Evolutionary conservation across 2,888 invertebrate genomes (phyloP), one percentile per base, ranked within the genome.

Genomic region (Cylindroiulus punctatus): DNA sequence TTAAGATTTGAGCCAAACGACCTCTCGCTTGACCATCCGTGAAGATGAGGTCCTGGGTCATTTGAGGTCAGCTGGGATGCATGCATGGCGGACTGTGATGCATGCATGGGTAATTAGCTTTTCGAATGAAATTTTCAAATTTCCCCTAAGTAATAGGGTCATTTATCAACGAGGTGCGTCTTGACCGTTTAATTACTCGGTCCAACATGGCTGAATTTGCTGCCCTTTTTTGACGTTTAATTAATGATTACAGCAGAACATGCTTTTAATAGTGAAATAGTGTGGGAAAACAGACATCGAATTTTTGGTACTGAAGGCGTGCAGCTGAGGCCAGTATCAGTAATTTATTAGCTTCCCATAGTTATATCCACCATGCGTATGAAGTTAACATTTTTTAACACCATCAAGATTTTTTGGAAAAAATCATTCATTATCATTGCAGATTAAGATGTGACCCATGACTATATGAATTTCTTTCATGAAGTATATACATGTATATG

Each of bases 71-170:
- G 17, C 14, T 47, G 10, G 57, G 57, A n/a, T n/a, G n/a, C n/a
- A 57, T 14, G n/a, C 19, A 57, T 57, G 57, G 57, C 57, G 57
- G 57, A 14, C 19, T 14, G 2, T 7, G n/a, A 8, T 22, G 19
- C 57, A 57, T 57, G 57, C 22, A 57, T 57, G 19, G n/a, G 4
- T 57, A 57, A 57, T 57, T 57, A 57, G 57, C 57, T 57, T 57
- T 57, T 57, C n/a, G 22, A 22, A 57, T 57, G n/a, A 57, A 47
- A 57, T 57, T 57, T 57, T n/a, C n/a, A 57, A 57, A 57, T 57
- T 57, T 57, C 22, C 57, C 57, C 57, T 57, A n/a, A 57, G n/a
- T 57, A 57, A 57, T 57, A 57, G 57, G 57, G 57, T 57, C 57
- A 57, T 57, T 57, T 57, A 57, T 57, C 57, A 57, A 57, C 57